Evolutionary conservation across 2,888 invertebrate species (phyloP), one percentile per base, ranked within the genome.

Genomic region (Microctonus aethiopoides): DNA sequence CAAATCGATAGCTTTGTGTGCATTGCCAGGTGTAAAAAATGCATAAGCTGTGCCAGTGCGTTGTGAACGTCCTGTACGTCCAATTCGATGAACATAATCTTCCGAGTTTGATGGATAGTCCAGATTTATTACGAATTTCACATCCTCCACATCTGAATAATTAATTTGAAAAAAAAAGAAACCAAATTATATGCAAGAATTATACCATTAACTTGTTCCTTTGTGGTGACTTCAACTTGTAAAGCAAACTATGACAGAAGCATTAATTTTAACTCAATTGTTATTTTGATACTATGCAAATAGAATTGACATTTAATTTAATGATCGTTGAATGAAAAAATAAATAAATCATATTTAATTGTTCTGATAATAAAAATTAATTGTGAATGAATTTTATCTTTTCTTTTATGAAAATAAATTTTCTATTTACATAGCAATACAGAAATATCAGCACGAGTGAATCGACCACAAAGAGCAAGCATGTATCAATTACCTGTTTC

Each of bases 101-200:
- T 98, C 98, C 2, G 97, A 97, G 87, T 95, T 96, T 86, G 95
- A 95, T 69, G 98, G 98, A 88, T 97, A 98, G 89, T 98, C 98
- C 90, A 94, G 97, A 91, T 98, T 99, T 89, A 99, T 97, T 83
- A 99, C 98, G 91, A 96, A 98, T 90, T 98, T 97, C 87, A 98
- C 97, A 89, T 99, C 98, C 87, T 98, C 97, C 87, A 98, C 98
- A 92, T 99, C 98, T 98, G 91, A 75, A 84, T 77, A 78, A 83
- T 78, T 77, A 57, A 24, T 65, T 39, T 61, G 64, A 57, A 82
- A 60, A 81, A 51, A 61, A 24, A 39, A 54, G 73, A 74, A 72
- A 71, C 60, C 70, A 59, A 67, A 74, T 74, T n/a, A 46, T 16
- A 46, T 16, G 16, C 46, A 16, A 16, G 16, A 16, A 46, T 46